Base-by-base conservation (phyloP, 2,888 invertebrate genomes). In the Polydrusus cervinus region DNA sequence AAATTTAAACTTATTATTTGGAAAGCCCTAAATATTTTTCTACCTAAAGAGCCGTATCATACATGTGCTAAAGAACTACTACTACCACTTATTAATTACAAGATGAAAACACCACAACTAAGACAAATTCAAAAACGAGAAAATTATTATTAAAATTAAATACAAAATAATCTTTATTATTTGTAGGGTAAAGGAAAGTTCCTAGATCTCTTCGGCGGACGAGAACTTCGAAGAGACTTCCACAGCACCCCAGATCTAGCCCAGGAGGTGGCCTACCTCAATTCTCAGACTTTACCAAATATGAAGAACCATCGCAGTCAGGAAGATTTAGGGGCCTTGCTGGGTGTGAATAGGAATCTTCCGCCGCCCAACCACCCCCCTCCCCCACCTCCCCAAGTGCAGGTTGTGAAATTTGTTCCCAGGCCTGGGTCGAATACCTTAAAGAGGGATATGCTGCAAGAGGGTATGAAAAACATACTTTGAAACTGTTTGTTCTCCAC, bases 181-280 rank as follows among this genome's bases (percentile, higher is more conserved):
- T 74, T 73, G 30, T 40, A 70, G 73, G 67, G 62, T 7, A 76
- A 71, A 60, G 66, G 61, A 76, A 84, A 89, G 47, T 90, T 91
- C 85, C 87, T 89, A 75, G 88, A 84, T 43, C 81, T 87, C n/a
- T 84, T 88, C 66, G 55, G 66, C 14, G 80, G 81, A n/a, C 81
- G 83, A 38, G 89, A 91, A 80, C 89, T 96, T 57, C 94, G 95
- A 79, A 91, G 96, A 74, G 93, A 93, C 80, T 97, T 96, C 89
- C 94, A 94, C 84, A 96, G 96, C 76, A 97, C 97, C n/a, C 97
- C 97, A 0, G 97, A 97, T 87, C 86, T 93, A 75, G 92, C 91
- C 43, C 86, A 88, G 16, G 89, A 89, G 79, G 78, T 88, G 57
- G 81, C 83, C 7, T 79, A 80, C 45, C 60, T 77, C 34, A 68